Base-by-base conservation (phyloP, 1,140 invertebrate genomes). In the Scaptomyza pallida region DNA sequence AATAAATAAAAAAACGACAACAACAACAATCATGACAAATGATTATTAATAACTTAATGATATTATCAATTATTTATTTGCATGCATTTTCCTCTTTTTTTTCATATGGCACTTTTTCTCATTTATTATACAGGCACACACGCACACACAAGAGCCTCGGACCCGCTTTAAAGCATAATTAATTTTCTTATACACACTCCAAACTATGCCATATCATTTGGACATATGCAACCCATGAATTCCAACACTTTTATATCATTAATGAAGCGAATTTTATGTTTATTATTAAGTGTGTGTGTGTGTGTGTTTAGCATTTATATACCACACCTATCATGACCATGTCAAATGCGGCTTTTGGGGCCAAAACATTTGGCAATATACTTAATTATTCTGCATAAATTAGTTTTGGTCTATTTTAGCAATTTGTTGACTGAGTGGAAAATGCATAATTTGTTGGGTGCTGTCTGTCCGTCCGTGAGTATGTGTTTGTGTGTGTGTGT, bases 31-130 rank as follows among this genome's bases (percentile, higher is more conserved):
- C 21, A 65, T 78, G 82, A 82, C 82, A 88, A 88, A 88, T 78
- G 55, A 72, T 88, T 82, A 88, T 88, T 88, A 88, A 88, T 88
- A 88, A 82, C 78, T 88, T 78, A 75, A 82, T 89, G 64, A 88
- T 75, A 75, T 75, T 78, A 88, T 88, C 83, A 88, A 76, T 89
- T 82, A 88, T 88, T 82, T 64, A 78, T 82, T 16, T 40, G 54
- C 50, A 37, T 63, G 23, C 35, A 60, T 51, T 75, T 85, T 75
- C 6, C 23, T 2, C 12, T 62, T 68, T 62, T 75, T 44, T 74
- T 73, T 30, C 8, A 6, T 30, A 4, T 21, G 44, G 50, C 45
- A 41, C 51, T 57, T 33, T 23, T 33, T 19, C 37, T 70, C 52
- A 75, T 69, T 75, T 70, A 70, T 77, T 73, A 41, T 37, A 40